These are phyloP conservation scores for Dendroctonus valens DNA, from an alignment of 1,140 invertebrate genomes.

Conservation along the genomic window DNA sequence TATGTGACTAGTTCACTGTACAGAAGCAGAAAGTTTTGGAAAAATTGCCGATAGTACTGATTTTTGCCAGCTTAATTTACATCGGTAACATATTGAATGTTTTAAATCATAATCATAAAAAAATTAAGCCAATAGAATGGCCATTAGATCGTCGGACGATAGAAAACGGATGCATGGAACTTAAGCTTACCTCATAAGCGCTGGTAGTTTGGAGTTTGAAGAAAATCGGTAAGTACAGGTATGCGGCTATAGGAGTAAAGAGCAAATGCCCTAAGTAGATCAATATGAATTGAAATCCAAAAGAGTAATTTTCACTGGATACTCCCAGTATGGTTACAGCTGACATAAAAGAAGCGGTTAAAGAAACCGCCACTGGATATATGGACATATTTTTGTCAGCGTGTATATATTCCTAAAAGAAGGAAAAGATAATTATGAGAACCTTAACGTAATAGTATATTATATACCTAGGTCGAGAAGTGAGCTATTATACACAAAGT, in stretches of 20 bases:
- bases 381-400: constrained; percentile 77
- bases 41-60: too few relatives aligned
- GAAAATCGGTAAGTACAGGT: constrained; percentile 86
- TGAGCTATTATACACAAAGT: too few relatives aligned
- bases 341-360: constrained; percentile 95
- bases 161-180: too few relatives aligned
- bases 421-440: background rate
- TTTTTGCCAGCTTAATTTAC: too few relatives aligned
- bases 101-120: too few relatives aligned
- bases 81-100: too few relatives aligned
- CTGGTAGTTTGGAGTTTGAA: constrained; percentile 82
- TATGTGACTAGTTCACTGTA: background rate
- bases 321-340: constrained; percentile 87
- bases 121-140: too few relatives aligned
- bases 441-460: too few relatives aligned
- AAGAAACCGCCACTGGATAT: constrained; percentile 78
- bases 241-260: constrained; percentile 75
- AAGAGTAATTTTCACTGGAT: constrained; percentile 81
- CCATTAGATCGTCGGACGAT: too few relatives aligned
- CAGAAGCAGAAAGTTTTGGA: too few relatives aligned
- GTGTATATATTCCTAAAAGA: constrained; percentile 74
- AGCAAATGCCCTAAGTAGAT: constrained; percentile 82
- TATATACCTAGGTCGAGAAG: too few relatives aligned
- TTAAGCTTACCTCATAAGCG: constrained; percentile 71
- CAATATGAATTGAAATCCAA: constrained; percentile 78